Evolutionary conservation across 2,797 vertebrate species (phyloP).

Genomic region (Rhynchotus rufescens): DNA sequence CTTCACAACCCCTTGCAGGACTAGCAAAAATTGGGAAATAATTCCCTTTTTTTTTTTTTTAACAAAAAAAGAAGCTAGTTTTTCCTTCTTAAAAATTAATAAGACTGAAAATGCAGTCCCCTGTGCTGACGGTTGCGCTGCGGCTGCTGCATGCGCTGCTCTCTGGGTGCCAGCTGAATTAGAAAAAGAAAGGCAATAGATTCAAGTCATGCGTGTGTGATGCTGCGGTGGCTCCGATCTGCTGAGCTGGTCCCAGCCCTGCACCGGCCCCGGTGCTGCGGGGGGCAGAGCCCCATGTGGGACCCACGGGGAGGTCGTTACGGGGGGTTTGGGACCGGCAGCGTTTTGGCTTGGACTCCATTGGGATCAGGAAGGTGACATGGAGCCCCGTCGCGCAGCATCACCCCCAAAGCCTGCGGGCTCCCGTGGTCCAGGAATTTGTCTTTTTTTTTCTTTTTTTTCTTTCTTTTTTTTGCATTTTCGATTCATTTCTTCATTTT

Average conservation of each 20-base stretch:
- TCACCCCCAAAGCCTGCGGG: background rate
- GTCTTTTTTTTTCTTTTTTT: background rate
- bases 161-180: background rate
- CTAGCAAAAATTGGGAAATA: background rate
- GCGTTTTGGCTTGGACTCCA: too few relatives aligned
- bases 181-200: background rate
- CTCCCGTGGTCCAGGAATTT: background rate
- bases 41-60: too few relatives aligned
- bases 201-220: accelerated
- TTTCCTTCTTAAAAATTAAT: background rate
- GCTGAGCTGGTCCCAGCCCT: too few relatives aligned
- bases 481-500: conserved; percentile 36
- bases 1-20: background rate
- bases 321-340: too few relatives aligned
- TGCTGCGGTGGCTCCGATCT: background rate
- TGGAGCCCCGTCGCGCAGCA: too few relatives aligned
- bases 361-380: too few relatives aligned
- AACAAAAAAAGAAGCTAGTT: background rate
- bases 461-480: background rate
- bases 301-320: too few relatives aligned
- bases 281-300: too few relatives aligned
- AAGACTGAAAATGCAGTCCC: background rate
- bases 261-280: too few relatives aligned
- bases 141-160: background rate
- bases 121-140: background rate